Conservation (phyloP, 2,888 invertebrate genomes). For the Drosophila gaucha region DNA sequence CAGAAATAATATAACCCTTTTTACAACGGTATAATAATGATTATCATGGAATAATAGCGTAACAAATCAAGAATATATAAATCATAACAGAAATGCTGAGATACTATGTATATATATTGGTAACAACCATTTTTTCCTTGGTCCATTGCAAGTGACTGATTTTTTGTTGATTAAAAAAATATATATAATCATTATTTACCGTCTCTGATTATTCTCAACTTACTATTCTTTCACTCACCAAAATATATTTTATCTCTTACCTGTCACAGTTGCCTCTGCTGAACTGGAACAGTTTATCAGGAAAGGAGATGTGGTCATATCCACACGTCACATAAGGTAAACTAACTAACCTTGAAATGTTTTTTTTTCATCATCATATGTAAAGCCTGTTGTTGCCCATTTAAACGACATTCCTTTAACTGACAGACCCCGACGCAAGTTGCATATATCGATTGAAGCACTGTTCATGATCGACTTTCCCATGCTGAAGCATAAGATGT, state of each 20-base stretch:
- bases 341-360: conserved; percentile 27
- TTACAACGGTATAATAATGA: too few species aligned
- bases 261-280: conserved; percentile 81
- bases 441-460: conserved; percentile 84
- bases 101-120: too few species aligned
- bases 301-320: conserved; percentile 85
- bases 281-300: conserved; percentile 84
- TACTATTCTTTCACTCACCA: neutral
- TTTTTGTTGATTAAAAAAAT: too few species aligned
- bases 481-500: conserved; percentile 84
- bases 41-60: too few species aligned
- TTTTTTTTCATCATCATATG: conserved; percentile 9
- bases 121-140: too few species aligned
- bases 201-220: neutral
- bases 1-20: too few species aligned
- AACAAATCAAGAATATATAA: too few species aligned
- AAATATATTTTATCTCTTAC: neutral
- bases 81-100: too few species aligned
- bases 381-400: too few species aligned
- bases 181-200: too few species aligned
- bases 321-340: conserved; percentile 85
- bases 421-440: conserved; percentile 83
- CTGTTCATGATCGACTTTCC: conserved; percentile 85
- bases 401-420: neutral
- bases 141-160: too few species aligned